Evolutionary conservation across 2,113 vertebrate species (phyloP), one percentile per base, ranked within the genome.

Genomic region (Numida meleagris): DNA sequence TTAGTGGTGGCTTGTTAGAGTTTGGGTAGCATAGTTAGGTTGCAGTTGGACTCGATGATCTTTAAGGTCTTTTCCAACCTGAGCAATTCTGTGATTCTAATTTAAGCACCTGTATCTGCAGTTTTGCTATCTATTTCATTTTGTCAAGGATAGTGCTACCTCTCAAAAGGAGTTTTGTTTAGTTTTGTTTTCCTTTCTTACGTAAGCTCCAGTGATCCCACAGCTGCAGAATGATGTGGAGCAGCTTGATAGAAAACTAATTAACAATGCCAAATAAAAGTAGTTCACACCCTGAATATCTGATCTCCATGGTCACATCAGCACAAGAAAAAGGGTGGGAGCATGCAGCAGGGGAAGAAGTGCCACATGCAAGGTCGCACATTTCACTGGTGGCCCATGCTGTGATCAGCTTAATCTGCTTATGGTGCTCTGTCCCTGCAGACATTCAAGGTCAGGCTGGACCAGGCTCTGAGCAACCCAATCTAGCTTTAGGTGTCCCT

Each of bases 301-400:
- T 68, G 75, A 80, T 53, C 45, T 73, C 53, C 12, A 1, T 48
- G 59, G 36, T 8, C 58, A 33, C 62, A 3, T 4, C 65, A 62
- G 17, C 50, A 15, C 2, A 27, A 40, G 38, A 31, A 51, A 2
- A 38, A 31, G n/a, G 29, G 23, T 75, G 46, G 59, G 43, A 55
- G 19, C 1, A 0, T 13, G 48, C 33, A 40, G 45, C 23, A 23
- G 59, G 58, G 58, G 9, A 12, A 3, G 14, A 59, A 18, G 6
- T 18, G 27, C 10, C 61, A 27, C 17, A 12, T 4, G 8, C 27
- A n/a, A 27, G 31, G 59, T 58, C 8, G 11, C 33, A 23, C 19
- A 59, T 43, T n/a, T 12, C 31, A 0, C 1, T 14, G 53, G 8
- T 48, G 71, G 65, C 38, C 55, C 51, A 0, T 2, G 11, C 8